Evolutionary conservation across 2,797 vertebrate genomes (phyloP), one percentile per base, ranked within the genome.

Genomic region (Ptychobarbus kaznakovi): DNA sequence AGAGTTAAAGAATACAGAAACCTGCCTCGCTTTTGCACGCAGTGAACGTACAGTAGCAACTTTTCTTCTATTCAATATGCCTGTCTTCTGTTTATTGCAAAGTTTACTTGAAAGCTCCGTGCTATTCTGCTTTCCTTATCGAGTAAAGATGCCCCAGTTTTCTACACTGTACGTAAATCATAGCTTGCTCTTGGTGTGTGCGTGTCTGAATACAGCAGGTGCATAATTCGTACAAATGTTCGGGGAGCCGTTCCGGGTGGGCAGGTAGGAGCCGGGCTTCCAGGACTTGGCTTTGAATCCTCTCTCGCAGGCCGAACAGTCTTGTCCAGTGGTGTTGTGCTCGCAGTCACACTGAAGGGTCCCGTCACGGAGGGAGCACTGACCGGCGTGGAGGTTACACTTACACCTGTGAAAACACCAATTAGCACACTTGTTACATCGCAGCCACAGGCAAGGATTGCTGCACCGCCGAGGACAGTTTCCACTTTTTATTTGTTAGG

Each of bases 261-360:
- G 97, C 89, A 97, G 95, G 93, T 97, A 99, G 58, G 97, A 98
- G 18, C 97, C 98, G 0, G 97, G 94, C 68, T 95, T 95, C 98
- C 98, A 99, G 15, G 95, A 96, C 28, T 95, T 93, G 35, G 96
- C 94, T 65, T 93, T 95, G 90, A 97, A 98, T 74, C 93, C 96
- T 86, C 92, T 95, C 87, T 93, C 94, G 89, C 98, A 99, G 86
- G 92, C 94, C 87, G 97, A 93, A 0, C 98, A 99, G 95, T 99
- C 97, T 78, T 97, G 96, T 75, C 98, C 98, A 0, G 95, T 95
- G 2, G 97, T 98, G 94, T 97, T 97, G 93, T 99, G 98, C 35
- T 99, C 96, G 0, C 98, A 99, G 78, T 97, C 96, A 0, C 98
- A 99, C 93, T 96, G 96, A 4, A 99, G 95, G 18, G 94, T 95